Evolutionary conservation across 2,113 vertebrate genomes (phyloP), one percentile per base, ranked within the genome.

Genomic region (Oncorhynchus tshawytscha): DNA sequence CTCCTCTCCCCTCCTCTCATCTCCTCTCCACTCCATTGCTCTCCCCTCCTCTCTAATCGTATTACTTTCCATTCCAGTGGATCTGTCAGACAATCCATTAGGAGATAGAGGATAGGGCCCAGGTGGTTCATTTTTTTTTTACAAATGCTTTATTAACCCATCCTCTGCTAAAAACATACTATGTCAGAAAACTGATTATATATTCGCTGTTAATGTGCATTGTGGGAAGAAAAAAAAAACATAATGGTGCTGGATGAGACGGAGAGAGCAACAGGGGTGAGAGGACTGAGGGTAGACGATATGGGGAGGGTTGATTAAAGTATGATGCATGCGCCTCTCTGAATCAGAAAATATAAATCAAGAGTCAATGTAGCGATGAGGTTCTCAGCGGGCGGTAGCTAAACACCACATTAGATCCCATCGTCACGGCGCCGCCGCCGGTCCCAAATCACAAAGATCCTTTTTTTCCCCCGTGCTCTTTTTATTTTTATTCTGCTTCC

Each of bases 121-220:
- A 45, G 81, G 67, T 27, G 85, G 86, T 91, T 81, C 82, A 80
- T 85, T 88, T 93, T 27, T 27, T 88, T 93, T 27, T 27, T 91
- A 89, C 72, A 89, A 90, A 93, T 88, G 81, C 84, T 83, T 91
- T 92, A 86, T 90, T 90, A 84, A 86, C 91, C 91, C 89, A 94
- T 95, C 94, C 89, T 88, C 91, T 78, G 86, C 89, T 92, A 83
- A 94, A 94, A 93, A 90, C 89, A 16, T 60, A 81, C 84, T 92
- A 84, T 91, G 92, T 88, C 85, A 92, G 70, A 87, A 86, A 94
- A 88, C 83, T 87, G 88, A 84, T 84, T 86, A 87, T 85, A 70
- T 82, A 91, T 92, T 87, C 90, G 82, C 85, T 85, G 75, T 90
- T 91, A 92, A 88, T 74, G 71, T 84, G 71, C 87, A 78, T 89